phyloP scores from a whole-genome alignment of 2,888 invertebrate species.

The Plebejus argus region DNA sequence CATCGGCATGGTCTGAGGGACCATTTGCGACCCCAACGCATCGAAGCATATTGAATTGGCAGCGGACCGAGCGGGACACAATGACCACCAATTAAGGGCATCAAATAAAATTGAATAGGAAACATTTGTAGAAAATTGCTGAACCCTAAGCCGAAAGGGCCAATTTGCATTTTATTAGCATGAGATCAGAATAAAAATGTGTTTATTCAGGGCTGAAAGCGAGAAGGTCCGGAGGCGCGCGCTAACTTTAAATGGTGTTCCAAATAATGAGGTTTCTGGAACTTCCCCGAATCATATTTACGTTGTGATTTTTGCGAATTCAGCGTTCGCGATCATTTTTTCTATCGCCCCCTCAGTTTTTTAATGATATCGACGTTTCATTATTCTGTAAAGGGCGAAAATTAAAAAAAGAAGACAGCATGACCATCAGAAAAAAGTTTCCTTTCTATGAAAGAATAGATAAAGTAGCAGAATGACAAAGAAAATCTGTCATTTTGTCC shows the following conservation, averaged over 20 bases:
- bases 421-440: no score
- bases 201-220: slow-evolving; percentile 71
- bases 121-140: slow-evolving; percentile 73
- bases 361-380: neutral
- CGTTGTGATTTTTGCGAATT: slow-evolving; percentile 22
- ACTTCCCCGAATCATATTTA: slow-evolving; percentile 31
- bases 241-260: slow-evolving; percentile 55
- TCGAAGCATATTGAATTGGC: slow-evolving; percentile 27
- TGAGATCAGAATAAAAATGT: slow-evolving; percentile 75
- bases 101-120: slow-evolving; percentile 72
- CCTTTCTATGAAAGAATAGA: no score
- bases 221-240: slow-evolving; percentile 61
- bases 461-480: neutral
- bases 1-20: neutral
- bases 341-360: neutral
- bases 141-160: slow-evolving; percentile 71
- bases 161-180: slow-evolving; percentile 77
- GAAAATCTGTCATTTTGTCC: neutral
- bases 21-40: slow-evolving; percentile 13
- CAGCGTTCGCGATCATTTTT: neutral
- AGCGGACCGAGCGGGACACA: slow-evolving; percentile 36
- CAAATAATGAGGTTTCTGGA: slow-evolving; percentile 54
- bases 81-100: slow-evolving; percentile 65
- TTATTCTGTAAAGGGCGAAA: no score
- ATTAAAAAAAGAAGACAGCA: no score